Percentiles rank a stretch among this genome's conserved stretches.
Evolutionary conservation across 1,140 invertebrate species (phyloP).

Genomic region (Pachyrhynchus sulphureomaculatus): DNA sequence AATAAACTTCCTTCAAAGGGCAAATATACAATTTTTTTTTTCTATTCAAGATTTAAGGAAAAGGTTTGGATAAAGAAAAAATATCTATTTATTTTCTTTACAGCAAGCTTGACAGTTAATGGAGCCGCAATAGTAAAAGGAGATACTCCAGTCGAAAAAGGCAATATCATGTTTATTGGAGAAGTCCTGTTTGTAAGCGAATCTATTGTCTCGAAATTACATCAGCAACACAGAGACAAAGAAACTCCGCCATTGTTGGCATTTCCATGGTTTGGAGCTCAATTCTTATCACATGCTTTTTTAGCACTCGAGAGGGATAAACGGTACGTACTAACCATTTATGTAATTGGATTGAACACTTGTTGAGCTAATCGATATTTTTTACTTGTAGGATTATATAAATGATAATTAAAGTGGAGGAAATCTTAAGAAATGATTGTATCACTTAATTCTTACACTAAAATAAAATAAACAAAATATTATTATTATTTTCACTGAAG

Average conservation of each 20-base stretch:
- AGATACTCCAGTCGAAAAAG: slow-evolving; percentile 59
- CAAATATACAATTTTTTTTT: no score
- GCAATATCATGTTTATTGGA: slow-evolving; percentile 63
- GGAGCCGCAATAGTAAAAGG: slow-evolving; percentile 60
- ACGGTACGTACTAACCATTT: slow-evolving; percentile 21
- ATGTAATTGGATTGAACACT: slow-evolving; percentile 11
- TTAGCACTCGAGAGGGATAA: slow-evolving; percentile 59
- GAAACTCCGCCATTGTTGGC: slow-evolving; percentile 64
- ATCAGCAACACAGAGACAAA: slow-evolving; percentile 62
- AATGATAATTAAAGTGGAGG: no score
- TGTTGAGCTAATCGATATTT: slow-evolving; percentile 8
- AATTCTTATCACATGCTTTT: slow-evolving; percentile 64
- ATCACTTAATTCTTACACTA: no score
- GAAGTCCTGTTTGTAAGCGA: slow-evolving; percentile 64
- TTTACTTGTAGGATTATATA: no score
- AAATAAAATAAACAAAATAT: no score
- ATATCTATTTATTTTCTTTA: slow-evolving; percentile 23
- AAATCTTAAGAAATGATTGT: no score
- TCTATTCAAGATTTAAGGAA: no score
- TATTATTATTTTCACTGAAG: no score
- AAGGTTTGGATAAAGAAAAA: no score
- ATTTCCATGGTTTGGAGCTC: slow-evolving; percentile 64
- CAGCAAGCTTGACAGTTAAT: slow-evolving; percentile 57
- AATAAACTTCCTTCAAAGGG: no score
- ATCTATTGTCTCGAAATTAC: slow-evolving; percentile 59